Conservation (phyloP, 1,140 invertebrate species). For the Pogonomyrmex californicus region DNA sequence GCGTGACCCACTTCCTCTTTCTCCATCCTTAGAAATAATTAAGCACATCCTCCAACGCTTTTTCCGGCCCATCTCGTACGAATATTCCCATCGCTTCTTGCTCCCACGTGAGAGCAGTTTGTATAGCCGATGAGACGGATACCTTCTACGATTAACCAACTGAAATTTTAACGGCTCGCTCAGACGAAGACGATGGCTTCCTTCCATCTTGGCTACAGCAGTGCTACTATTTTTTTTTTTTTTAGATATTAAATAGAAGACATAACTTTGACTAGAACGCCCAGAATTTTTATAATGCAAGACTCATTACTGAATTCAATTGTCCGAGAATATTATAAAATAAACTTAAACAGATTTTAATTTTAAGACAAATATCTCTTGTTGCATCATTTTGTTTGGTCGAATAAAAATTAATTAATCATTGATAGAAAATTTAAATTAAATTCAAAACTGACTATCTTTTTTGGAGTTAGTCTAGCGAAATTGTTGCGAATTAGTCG, state of each 20-base stretch:
- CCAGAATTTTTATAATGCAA: background rate
- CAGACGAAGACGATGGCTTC: background rate
- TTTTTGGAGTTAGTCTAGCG: background rate
- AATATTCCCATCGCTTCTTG: slow-evolving; percentile 29
- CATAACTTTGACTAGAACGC: background rate
- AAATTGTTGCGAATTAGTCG: background rate
- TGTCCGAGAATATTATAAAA: background rate
- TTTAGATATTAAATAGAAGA: background rate
- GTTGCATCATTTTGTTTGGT: background rate
- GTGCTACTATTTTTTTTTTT: no score
- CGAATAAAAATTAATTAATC: background rate
- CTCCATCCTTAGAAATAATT: slow-evolving; percentile 42
- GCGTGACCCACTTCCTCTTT: background rate
- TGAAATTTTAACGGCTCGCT: slow-evolving; percentile 25
- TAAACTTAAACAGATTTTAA: background rate
- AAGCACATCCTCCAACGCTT: slow-evolving; percentile 43
- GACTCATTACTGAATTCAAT: background rate
- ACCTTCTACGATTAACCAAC: background rate
- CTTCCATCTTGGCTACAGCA: background rate
- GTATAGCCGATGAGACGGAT: background rate
- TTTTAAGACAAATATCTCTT: background rate
- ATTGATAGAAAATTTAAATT: background rate
- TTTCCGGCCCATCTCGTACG: slow-evolving; percentile 43
- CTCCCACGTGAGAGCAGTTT: background rate
- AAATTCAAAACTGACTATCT: background rate